Conservation (phyloP, 2,888 invertebrate species). For the Xestia xanthographa region DNA sequence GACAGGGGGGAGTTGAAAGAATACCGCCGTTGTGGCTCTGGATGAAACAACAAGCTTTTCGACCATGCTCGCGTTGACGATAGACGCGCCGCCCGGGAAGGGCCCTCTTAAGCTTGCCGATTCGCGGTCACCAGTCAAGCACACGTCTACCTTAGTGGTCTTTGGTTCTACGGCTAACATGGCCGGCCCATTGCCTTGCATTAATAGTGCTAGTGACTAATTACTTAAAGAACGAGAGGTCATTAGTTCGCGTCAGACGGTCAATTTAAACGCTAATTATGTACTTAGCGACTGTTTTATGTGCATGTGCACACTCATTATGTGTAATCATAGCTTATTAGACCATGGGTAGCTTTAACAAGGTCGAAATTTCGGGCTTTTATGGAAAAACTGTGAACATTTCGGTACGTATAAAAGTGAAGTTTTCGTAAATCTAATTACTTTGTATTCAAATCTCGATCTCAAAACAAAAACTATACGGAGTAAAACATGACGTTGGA, state of each 20-base stretch:
- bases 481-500: not conserved
- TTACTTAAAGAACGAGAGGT: conserved; percentile 37
- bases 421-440: not conserved
- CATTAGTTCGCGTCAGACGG: conserved; percentile 47
- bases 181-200: not conserved
- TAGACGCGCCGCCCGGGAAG: no score
- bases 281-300: conserved; percentile 47
- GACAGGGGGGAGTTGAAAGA: no score
- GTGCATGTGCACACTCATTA: conserved; percentile 19
- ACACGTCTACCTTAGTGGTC: not conserved
- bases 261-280: conserved; percentile 49
- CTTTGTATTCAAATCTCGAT: not conserved
- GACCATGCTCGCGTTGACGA: no score
- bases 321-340: conserved; percentile 13
- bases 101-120: not conserved
- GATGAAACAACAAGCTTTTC: no score
- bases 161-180: not conserved
- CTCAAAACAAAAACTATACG: not conserved
- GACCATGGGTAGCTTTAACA: conserved; percentile 15
- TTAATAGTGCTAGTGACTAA: conserved; percentile 30
- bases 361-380: conserved; percentile 4
- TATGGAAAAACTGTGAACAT: not conserved
- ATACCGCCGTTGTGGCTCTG: no score
- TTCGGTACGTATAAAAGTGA: no score
- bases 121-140: not conserved